Evolutionary conservation across 2,113 vertebrate species (phyloP).

Genomic region (Glaucomys volans): DNA sequence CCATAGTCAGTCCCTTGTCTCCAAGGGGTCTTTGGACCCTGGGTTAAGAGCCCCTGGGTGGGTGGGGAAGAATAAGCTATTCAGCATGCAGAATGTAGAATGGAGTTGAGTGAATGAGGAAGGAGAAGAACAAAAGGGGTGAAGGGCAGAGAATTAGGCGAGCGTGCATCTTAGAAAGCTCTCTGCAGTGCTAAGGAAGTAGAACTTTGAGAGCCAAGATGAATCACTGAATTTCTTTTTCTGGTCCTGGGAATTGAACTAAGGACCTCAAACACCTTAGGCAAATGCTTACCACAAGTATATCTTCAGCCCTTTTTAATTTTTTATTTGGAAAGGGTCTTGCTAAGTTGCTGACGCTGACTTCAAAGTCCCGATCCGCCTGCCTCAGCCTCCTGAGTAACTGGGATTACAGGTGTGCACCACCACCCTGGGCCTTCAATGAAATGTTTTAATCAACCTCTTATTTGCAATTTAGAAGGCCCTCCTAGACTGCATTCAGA

Average conservation of each 20-base stretch:
- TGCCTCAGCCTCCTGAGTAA: neutral
- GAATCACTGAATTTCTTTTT: neutral
- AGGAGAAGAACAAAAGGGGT: neutral
- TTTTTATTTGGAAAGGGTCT: neutral
- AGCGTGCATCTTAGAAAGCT: neutral
- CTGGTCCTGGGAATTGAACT: neutral
- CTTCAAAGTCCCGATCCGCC: neutral
- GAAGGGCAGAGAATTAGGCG: neutral
- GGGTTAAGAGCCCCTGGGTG: neutral
- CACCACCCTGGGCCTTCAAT: neutral
- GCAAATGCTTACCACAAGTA: neutral
- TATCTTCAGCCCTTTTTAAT: neutral
- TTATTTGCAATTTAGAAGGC: neutral
- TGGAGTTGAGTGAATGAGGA: neutral
- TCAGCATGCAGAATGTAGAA: neutral
- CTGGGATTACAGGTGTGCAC: neutral
- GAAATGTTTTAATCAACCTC: neutral
- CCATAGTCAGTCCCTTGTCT: neutral
- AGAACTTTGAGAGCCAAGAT: neutral
- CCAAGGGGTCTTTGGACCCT: too few relatives aligned
- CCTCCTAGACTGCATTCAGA: neutral
- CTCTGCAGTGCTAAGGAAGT: neutral
- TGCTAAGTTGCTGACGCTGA: neutral
- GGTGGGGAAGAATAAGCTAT: neutral
- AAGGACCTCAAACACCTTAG: neutral